phyloP scores from a whole-genome alignment of 2,113 vertebrate species.

The Odocoileus virginianus region DNA sequence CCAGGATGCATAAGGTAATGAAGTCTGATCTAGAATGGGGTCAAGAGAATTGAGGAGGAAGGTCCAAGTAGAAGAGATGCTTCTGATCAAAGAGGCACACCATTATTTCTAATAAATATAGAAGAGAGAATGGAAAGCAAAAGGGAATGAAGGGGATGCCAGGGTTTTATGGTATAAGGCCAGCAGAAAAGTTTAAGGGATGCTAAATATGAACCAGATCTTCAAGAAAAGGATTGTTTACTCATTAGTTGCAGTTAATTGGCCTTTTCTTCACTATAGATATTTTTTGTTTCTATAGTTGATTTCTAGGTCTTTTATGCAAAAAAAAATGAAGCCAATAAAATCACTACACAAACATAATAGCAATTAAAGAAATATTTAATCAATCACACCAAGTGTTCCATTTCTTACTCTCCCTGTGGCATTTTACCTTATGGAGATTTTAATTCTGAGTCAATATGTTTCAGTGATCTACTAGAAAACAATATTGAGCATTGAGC shows the following conservation, averaged over 20 bases:
- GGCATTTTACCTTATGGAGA: not conserved
- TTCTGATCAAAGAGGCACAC: not conserved
- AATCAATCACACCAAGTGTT: not conserved
- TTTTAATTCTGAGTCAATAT: conserved; percentile 23
- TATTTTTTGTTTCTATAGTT: not conserved
- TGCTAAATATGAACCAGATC: not conserved
- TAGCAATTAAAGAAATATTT: not conserved
- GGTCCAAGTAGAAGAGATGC: not conserved
- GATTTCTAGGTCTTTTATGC: not conserved
- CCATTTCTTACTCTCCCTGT: not conserved
- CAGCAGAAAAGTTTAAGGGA: not conserved
- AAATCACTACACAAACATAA: not conserved
- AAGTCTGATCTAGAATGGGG: not conserved
- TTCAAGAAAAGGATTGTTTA: not conserved
- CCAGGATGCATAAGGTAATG: not conserved
- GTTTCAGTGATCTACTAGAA: not conserved
- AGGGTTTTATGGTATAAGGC: not conserved
- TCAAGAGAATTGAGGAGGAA: not conserved
- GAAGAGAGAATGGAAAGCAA: not conserved
- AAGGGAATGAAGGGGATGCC: not conserved
- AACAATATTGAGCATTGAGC: not conserved
- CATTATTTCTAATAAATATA: not conserved
- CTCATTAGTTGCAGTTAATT: not conserved
- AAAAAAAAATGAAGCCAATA: not conserved
- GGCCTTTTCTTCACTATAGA: not conserved